A percentile compares a stretch with the other conserved stretches of the same genome.
Conservation (phyloP, 2,888 invertebrate genomes). For the Lottia scabra region DNA sequence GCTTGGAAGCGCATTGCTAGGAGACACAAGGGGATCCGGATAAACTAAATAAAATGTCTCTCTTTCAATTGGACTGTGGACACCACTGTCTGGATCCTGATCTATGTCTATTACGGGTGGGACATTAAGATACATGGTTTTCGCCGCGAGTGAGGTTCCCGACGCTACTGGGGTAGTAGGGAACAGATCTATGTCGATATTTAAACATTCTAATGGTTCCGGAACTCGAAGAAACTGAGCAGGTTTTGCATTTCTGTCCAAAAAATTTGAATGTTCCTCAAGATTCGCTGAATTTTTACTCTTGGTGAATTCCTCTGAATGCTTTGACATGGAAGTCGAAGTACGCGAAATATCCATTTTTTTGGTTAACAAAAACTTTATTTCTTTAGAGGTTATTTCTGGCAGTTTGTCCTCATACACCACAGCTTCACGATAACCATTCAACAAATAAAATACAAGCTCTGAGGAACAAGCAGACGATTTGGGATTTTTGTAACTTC, state of each 20-base stretch:
- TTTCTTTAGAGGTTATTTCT: neutral
- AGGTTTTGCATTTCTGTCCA: neutral
- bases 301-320: neutral
- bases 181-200: neutral
- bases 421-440: slow-evolving; percentile 16
- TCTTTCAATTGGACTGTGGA: slow-evolving; percentile 8
- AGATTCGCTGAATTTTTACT: neutral
- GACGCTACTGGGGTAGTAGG: neutral
- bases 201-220: too few species aligned
- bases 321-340: neutral
- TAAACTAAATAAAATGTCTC: slow-evolving; percentile 16
- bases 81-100: neutral
- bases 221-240: neutral
- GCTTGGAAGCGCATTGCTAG: neutral
- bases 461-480: neutral
- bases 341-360: neutral
- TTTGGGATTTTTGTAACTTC: neutral
- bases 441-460: slow-evolving; percentile 10
- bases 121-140: neutral
- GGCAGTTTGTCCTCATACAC: slow-evolving; percentile 10
- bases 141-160: neutral
- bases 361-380: slow-evolving; percentile 3
- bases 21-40: neutral
- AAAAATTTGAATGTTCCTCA: too few species aligned
- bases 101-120: slow-evolving; percentile 11